Evolutionary conservation across 2,888 invertebrate species (phyloP), one percentile per base, ranked within the genome.

Genomic region (Cotesia congregata): DNA sequence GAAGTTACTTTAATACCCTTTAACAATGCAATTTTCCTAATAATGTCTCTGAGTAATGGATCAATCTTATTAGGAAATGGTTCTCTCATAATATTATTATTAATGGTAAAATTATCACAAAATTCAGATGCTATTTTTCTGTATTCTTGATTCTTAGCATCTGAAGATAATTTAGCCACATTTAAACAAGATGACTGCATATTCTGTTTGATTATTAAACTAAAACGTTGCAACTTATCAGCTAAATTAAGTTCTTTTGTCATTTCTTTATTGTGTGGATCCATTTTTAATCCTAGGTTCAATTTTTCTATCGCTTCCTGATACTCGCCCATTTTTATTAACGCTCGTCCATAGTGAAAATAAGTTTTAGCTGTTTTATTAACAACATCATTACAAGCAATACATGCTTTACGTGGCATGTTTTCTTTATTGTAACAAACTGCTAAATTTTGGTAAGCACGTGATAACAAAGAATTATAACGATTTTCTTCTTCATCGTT

Each of bases 391-490:
- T 94, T 93, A 82, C 94, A 94, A 83, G 92, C 90, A 3, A 87
- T 88, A 80, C 95, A 95, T 41, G 93, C 93, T 82, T 92, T 92
- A 5, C 91, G 89, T 0, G 94, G 94, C 78, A 92, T 90, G 50
- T 92, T 91, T 0, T 91, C 84, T 85, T 92, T 93, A 78, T 94
- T 93, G 81, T 93, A 93, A 84, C 94, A 94, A 61, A 95, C 90
- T 6, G 94, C 93, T 67, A 95, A 90, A 90, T 97, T 97, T 3
- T 92, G 91, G 82, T 94, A 94, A 0, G 96, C 87, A 81, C 93
- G 94, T 9, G 93, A 89, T 0, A 96, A 89, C 78, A 94, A 87
- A 69, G 91, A 91, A 76, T 93, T 92, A 84, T 94, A 93, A 80
- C 91, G 90, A 0, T 87, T 85, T 87, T 95, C 94, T 77, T 96